These are phyloP conservation scores for Callimorpha dominula DNA, from an alignment of 2,888 invertebrate genomes.

Conservation along the genomic window DNA sequence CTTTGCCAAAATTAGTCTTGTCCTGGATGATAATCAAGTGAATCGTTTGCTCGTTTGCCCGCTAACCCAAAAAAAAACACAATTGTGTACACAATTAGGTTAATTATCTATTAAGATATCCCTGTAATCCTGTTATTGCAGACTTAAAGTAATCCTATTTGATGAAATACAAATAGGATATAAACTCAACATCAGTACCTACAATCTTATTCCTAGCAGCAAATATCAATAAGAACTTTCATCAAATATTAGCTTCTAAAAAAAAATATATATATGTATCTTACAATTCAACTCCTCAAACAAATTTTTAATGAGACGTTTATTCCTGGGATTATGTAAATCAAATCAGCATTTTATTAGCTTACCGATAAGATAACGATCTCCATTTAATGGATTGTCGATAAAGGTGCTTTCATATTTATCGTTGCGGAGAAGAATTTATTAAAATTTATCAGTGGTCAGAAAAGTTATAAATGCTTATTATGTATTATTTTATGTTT, in stretches of 20 bases:
- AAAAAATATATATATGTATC: too few species aligned
- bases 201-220: background rate
- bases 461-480: background rate
- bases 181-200: background rate
- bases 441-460: background rate
- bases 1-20: too few species aligned
- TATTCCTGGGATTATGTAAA: conserved; percentile 47
- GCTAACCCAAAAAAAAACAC: too few species aligned
- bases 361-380: conserved; percentile 43
- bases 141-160: background rate
- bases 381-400: conserved; percentile 36
- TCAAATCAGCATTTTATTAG: conserved; percentile 47
- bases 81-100: too few species aligned
- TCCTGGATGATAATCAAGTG: too few species aligned
- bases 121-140: too few species aligned
- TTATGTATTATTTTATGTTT: background rate
- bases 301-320: conserved; percentile 44
- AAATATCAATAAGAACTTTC: background rate
- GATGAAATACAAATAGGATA: background rate
- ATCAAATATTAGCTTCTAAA: background rate
- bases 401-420: conserved; percentile 11
- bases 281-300: conserved; percentile 14
- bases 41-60: too few species aligned
- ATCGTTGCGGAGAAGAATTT: background rate
- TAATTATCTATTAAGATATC: too few species aligned